Conservation (phyloP, 2,113 vertebrate genomes). For the Prunella fulvescens region DNA sequence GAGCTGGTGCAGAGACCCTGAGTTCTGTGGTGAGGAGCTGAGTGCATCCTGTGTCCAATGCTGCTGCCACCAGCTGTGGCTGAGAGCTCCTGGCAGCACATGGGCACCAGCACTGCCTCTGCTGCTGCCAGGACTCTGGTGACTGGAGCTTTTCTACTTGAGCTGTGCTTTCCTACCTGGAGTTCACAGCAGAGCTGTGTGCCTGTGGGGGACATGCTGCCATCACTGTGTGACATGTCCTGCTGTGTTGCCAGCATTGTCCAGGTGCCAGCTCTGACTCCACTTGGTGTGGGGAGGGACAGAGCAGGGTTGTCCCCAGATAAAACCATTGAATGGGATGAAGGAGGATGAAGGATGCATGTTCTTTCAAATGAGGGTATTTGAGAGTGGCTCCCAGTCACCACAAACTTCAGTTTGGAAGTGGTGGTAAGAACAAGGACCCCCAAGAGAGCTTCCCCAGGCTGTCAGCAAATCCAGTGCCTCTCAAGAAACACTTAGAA, state of each 20-base stretch:
- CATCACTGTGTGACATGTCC: neutral
- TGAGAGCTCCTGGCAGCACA: neutral
- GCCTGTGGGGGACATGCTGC: fast-evolving
- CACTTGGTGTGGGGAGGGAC: conserved; percentile 53
- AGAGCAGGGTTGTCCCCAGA: conserved; percentile 56
- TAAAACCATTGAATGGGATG: conserved; percentile 65
- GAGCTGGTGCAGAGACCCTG: fast-evolving
- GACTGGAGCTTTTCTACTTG: neutral
- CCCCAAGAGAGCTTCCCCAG: neutral
- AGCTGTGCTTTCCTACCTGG: neutral
- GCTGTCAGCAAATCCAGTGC: neutral
- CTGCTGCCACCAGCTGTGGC: fast-evolving
- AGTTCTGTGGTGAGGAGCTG: no score
- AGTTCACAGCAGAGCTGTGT: neutral
- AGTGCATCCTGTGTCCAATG: fast-evolving
- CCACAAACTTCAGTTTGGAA: conserved; percentile 68
- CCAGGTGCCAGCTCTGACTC: conserved; percentile 64
- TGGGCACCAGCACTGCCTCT: neutral
- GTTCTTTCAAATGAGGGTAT: conserved; percentile 53
- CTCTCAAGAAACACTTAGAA: neutral
- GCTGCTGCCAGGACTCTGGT: neutral
- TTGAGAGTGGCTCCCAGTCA: conserved; percentile 44
- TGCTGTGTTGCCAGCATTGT: conserved; percentile 35
- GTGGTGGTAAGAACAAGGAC: conserved; percentile 46
- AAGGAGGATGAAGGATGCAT: neutral